Conservation (phyloP, 2,888 invertebrate species). For the Hirudinaria manillensis region DNA sequence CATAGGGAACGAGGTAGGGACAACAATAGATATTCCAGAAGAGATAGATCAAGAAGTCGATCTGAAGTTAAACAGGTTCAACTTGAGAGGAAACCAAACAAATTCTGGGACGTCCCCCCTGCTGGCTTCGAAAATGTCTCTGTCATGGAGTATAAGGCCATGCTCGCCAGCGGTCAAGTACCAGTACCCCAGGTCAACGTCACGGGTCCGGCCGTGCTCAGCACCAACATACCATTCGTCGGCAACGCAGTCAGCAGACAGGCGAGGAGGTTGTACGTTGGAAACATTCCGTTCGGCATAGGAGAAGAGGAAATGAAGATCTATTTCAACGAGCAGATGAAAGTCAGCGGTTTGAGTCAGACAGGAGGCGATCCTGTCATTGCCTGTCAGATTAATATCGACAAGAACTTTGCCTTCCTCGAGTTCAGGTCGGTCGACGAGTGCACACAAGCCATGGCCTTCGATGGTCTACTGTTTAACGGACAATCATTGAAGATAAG, state of each 20-base stretch:
- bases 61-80: slow-evolving; percentile 17
- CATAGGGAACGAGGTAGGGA: neutral
- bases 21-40: neutral
- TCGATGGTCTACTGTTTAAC: slow-evolving; percentile 97
- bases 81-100: slow-evolving; percentile 52
- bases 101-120: slow-evolving; percentile 96
- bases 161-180: slow-evolving; percentile 63
- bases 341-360: slow-evolving; percentile 88
- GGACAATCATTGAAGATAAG: slow-evolving; percentile 90
- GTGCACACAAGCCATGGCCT: slow-evolving; percentile 97
- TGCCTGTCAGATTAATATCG: slow-evolving; percentile 95
- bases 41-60: slow-evolving; percentile 7
- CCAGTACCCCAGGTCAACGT: slow-evolving; percentile 72
- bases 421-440: slow-evolving; percentile 95
- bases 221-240: slow-evolving; percentile 87
- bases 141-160: slow-evolving; percentile 77
- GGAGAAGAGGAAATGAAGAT: slow-evolving; percentile 87
- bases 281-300: slow-evolving; percentile 94
- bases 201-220: slow-evolving; percentile 41
- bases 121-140: slow-evolving; percentile 96
- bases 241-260: slow-evolving; percentile 89
- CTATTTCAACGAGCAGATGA: slow-evolving; percentile 97
- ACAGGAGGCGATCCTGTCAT: slow-evolving; percentile 97
- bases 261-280: slow-evolving; percentile 85
- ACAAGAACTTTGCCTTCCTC: slow-evolving; percentile 97